Conservation (phyloP, 2,888 invertebrate genomes). For the Thera obeliscata region DNA sequence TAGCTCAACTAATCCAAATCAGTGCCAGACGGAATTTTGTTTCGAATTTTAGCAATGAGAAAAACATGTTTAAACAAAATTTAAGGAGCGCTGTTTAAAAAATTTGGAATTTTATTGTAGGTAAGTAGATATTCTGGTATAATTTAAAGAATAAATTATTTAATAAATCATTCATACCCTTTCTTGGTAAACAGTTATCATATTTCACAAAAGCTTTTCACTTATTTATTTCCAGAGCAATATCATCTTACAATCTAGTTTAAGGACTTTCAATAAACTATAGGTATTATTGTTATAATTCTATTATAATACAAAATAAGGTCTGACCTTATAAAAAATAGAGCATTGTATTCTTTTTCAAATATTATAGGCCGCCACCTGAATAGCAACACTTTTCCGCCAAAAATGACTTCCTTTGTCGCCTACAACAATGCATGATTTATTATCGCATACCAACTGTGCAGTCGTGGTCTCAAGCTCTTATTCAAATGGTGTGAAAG, state of each 20-base stretch:
- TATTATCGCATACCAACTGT: constrained; percentile 56
- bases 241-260: background rate
- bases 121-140: too few species aligned
- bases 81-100: too few species aligned
- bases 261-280: constrained; percentile 32
- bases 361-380: constrained; percentile 59
- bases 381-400: constrained; percentile 69
- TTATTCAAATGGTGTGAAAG: constrained; percentile 34
- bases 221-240: background rate
- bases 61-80: too few species aligned
- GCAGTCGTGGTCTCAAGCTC: constrained; percentile 51
- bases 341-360: constrained; percentile 49
- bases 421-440: constrained; percentile 77
- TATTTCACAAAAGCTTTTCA: background rate
- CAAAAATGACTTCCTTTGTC: constrained; percentile 81
- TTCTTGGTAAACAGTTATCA: too few species aligned
- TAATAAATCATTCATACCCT: too few species aligned
- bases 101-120: too few species aligned
- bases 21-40: too few species aligned
- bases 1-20: too few species aligned
- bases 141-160: too few species aligned
- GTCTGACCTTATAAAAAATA: constrained; percentile 46
- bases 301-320: constrained; percentile 32
- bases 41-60: too few species aligned
- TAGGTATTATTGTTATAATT: constrained; percentile 29